These are phyloP conservation scores for Cephus nigrinus DNA, from an alignment of 2,888 invertebrate species.

Conservation along the genomic window DNA sequence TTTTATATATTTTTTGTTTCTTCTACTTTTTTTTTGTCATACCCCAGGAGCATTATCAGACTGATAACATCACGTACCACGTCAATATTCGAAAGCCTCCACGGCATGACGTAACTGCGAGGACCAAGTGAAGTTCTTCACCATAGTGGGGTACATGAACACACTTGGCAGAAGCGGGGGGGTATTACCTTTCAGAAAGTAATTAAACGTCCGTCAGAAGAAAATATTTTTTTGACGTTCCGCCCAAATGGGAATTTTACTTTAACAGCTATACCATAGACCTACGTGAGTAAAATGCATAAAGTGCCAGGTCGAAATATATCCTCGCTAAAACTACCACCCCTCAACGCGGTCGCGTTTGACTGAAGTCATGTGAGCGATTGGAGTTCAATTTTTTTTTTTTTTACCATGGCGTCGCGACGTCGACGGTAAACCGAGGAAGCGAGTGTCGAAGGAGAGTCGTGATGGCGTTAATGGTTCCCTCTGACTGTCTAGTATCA, in stretches of 20 bases:
- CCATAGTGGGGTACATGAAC: background rate
- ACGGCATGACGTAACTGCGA: background rate
- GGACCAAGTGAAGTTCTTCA: background rate
- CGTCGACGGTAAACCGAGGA: background rate
- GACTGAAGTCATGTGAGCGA: background rate
- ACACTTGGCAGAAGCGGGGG: background rate
- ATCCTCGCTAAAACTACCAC: background rate
- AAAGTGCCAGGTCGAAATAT: background rate
- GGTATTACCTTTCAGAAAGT: background rate
- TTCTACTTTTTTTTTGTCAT: background rate
- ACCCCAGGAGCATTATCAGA: background rate
- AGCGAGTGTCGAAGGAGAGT: background rate
- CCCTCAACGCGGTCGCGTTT: background rate
- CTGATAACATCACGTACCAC: background rate
- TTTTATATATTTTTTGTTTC: background rate
- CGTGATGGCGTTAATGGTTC: constrained; percentile 1
- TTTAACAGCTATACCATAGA: background rate
- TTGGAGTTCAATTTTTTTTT: background rate
- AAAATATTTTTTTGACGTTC: background rate
- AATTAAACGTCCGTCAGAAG: background rate
- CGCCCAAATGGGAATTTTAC: background rate
- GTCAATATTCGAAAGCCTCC: background rate
- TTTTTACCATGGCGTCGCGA: background rate
- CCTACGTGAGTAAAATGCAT: background rate
- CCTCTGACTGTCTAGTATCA: background rate